Percentiles rank a stretch among this genome's conserved stretches.
phyloP scores from a whole-genome alignment of 2,113 vertebrate genomes.

The Hypomesus transpacificus region DNA sequence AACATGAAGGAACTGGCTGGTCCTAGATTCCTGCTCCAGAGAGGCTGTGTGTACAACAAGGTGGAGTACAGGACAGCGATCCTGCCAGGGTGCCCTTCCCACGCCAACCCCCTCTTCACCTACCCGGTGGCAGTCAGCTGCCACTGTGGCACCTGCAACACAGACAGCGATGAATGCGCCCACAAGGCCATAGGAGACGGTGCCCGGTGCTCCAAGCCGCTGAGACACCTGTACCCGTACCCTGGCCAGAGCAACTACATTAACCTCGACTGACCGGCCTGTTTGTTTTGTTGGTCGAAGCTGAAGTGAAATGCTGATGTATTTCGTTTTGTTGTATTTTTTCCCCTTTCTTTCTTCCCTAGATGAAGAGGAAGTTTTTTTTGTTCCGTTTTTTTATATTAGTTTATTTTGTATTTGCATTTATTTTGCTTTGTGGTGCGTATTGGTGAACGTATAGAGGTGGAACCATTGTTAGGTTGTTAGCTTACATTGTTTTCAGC shows the following conservation, averaged over 20 bases:
- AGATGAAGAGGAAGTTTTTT: too few species aligned
- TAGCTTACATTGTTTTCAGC: too few species aligned
- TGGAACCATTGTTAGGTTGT: too few species aligned
- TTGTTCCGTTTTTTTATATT: too few species aligned
- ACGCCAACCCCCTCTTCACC: conserved; percentile 77
- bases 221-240: conserved; percentile 51
- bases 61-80: conserved; percentile 79
- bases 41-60: conserved; percentile 84
- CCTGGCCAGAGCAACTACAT: conserved; percentile 53
- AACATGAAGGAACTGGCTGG: conserved; percentile 81
- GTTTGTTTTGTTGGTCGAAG: background rate
- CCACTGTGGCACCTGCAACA: conserved; percentile 86
- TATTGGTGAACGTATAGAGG: too few species aligned
- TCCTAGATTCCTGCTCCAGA: conserved; percentile 77
- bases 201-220: conserved; percentile 81
- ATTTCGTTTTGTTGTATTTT: too few species aligned
- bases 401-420: too few species aligned
- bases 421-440: too few species aligned
- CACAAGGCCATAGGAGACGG: conserved; percentile 65
- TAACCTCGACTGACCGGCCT: conserved; percentile 45
- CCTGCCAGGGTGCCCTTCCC: conserved; percentile 82
- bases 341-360: too few species aligned
- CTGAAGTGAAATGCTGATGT: too few species aligned
- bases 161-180: conserved; percentile 84
- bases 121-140: conserved; percentile 89